Evolutionary conservation across 2,888 invertebrate genomes (phyloP).

Genomic region (Acholoe squamosa): DNA sequence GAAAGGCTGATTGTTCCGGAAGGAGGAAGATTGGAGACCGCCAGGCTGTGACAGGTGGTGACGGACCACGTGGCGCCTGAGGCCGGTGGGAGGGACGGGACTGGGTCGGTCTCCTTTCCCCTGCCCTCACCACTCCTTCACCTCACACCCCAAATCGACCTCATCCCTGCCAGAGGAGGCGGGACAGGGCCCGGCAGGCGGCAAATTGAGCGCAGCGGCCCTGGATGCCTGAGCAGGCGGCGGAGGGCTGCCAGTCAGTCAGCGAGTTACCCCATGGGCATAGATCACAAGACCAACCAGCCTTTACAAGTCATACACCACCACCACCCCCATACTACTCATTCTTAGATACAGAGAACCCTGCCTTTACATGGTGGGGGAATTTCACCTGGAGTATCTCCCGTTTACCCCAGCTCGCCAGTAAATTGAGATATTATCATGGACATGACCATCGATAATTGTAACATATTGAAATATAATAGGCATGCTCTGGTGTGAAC

Average conservation of each 20-base stretch:
- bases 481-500: neutral
- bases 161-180: neutral
- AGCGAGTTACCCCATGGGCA: neutral
- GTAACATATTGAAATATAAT: neutral
- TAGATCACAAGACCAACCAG: constrained; percentile 34
- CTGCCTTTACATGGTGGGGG: neutral
- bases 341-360: neutral
- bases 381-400: neutral
- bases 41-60: constrained; percentile 23
- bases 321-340: neutral
- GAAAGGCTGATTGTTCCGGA: neutral
- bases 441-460: neutral
- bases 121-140: neutral
- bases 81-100: constrained; percentile 29
- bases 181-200: neutral
- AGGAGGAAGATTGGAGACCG: neutral
- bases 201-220: constrained; percentile 28
- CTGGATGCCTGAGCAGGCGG: constrained; percentile 11
- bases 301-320: neutral
- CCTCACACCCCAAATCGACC: neutral
- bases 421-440: neutral
- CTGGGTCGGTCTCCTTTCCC: constrained; percentile 16
- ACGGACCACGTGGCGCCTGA: constrained; percentile 10
- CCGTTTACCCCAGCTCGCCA: neutral
- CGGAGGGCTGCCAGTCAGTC: neutral